Evolutionary conservation across 2,888 invertebrate species (phyloP).

Genomic region (Cantharis rufa): DNA sequence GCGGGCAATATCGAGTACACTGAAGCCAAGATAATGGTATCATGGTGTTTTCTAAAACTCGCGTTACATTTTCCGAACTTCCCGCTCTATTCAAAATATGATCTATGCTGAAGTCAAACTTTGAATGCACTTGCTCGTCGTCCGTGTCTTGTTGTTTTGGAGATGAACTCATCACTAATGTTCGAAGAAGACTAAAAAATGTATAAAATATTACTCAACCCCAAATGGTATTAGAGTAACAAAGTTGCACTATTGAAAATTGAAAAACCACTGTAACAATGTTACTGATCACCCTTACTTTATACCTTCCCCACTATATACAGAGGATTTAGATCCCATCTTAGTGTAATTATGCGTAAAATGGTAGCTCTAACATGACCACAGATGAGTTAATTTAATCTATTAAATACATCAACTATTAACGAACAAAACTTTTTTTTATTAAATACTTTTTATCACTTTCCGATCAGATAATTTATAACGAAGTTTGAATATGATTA

Average conservation of each 20-base stretch:
- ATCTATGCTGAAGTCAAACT: slow-evolving; percentile 64
- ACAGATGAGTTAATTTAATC: background rate
- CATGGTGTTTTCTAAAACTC: background rate
- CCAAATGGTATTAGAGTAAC: background rate
- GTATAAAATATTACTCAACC: background rate
- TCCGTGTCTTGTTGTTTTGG: slow-evolving; percentile 17
- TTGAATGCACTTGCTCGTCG: slow-evolving; percentile 27
- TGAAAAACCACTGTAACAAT: slow-evolving; percentile 29
- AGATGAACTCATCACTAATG: slow-evolving; percentile 31
- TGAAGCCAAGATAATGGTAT: slow-evolving; percentile 63
- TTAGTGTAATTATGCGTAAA: slow-evolving; percentile 53
- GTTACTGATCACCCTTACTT: slow-evolving; percentile 37
- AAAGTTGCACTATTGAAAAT: slow-evolving; percentile 7
- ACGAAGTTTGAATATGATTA: background rate
- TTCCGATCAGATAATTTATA: background rate
- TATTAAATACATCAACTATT: background rate
- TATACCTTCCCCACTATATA: slow-evolving; percentile 42
- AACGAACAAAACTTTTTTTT: background rate
- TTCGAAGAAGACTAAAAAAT: background rate
- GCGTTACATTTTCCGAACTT: slow-evolving; percentile 29
- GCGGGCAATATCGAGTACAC: slow-evolving; percentile 74
- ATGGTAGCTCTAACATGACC: slow-evolving; percentile 27
- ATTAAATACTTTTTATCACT: background rate
- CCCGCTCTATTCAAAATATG: slow-evolving; percentile 63
- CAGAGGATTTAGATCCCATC: slow-evolving; percentile 42